phyloP scores from a whole-genome alignment of 1,140 invertebrate species.

The Drosophila micromelanica region DNA sequence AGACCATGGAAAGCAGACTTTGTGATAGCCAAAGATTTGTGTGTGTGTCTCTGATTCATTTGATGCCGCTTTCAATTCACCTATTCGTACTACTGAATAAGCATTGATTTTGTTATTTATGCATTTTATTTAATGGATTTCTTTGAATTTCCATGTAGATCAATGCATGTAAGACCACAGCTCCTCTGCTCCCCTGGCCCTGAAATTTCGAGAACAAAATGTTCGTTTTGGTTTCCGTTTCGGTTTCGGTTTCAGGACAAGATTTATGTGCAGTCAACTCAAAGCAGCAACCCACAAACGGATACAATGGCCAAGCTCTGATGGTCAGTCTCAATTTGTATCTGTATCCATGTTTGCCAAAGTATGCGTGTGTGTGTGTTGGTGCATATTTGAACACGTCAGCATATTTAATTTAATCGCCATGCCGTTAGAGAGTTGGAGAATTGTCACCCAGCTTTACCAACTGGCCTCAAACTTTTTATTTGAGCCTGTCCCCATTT shows the following conservation, averaged over 20 bases:
- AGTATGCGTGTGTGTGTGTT: background rate
- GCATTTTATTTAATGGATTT: conserved; percentile 35
- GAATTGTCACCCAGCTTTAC: conserved; percentile 5
- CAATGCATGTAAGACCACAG: conserved; percentile 2
- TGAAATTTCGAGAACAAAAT: background rate
- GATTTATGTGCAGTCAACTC: conserved; percentile 45
- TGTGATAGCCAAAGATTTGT: background rate
- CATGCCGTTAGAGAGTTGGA: conserved; percentile 4
- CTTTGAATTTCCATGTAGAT: conserved; percentile 37
- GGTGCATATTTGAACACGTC: conserved; percentile 26
- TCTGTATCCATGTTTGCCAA: background rate
- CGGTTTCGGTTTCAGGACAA: conserved; percentile 11
- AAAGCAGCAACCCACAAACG: conserved; percentile 17
- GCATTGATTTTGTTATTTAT: conserved; percentile 38
- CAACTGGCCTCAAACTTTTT: no score
- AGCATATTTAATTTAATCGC: conserved; percentile 56
- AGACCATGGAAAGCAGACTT: background rate
- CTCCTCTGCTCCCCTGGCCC: background rate
- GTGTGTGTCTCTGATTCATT: background rate
- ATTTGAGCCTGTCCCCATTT: background rate
- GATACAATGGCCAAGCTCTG: conserved; percentile 21
- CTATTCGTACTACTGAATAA: conserved; percentile 1
- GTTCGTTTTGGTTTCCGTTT: conserved; percentile 1
- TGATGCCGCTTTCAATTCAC: background rate
- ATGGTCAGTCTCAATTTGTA: conserved; percentile 34